Percentiles rank a stretch among this genome's conserved stretches.
phyloP scores from a whole-genome alignment of 1,140 invertebrate species.

The Drosophila miranda region DNA sequence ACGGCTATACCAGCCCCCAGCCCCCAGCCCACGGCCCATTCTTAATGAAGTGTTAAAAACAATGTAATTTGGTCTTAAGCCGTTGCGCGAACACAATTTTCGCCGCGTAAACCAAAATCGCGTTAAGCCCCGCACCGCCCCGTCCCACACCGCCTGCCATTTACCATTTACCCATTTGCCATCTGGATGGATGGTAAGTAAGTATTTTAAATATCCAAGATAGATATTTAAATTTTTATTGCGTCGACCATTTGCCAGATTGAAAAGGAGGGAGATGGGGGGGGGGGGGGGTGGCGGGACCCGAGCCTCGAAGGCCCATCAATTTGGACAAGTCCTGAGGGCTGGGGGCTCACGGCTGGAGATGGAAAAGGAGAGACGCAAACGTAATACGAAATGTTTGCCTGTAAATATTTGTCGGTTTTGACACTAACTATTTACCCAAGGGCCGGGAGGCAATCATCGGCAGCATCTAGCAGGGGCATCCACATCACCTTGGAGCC shows the following conservation, averaged over 20 bases:
- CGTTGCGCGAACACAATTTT: constrained; percentile 49
- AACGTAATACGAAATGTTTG: constrained; percentile 59
- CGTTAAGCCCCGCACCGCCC: constrained; percentile 48
- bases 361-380: background rate
- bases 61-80: constrained; percentile 77
- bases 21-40: constrained; percentile 30
- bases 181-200: constrained; percentile 22
- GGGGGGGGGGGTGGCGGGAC: too few relatives aligned
- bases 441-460: constrained; percentile 40
- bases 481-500: constrained; percentile 30
- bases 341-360: too few relatives aligned
- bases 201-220: constrained; percentile 69
- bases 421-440: constrained; percentile 68
- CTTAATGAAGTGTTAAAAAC: constrained; percentile 80
- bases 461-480: background rate
- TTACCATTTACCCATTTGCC: too few relatives aligned
- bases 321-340: constrained; percentile 16
- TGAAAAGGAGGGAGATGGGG: constrained; percentile 46
- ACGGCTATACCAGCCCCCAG: too few relatives aligned
- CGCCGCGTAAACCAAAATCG: constrained; percentile 45
- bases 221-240: constrained; percentile 81
- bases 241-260: constrained; percentile 65
- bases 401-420: constrained; percentile 73
- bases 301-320: constrained; percentile 15
- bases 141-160: background rate